Evolutionary conservation across 1,140 invertebrate genomes (phyloP), one percentile per base, ranked within the genome.

Genomic region (Goniozus legneri): DNA sequence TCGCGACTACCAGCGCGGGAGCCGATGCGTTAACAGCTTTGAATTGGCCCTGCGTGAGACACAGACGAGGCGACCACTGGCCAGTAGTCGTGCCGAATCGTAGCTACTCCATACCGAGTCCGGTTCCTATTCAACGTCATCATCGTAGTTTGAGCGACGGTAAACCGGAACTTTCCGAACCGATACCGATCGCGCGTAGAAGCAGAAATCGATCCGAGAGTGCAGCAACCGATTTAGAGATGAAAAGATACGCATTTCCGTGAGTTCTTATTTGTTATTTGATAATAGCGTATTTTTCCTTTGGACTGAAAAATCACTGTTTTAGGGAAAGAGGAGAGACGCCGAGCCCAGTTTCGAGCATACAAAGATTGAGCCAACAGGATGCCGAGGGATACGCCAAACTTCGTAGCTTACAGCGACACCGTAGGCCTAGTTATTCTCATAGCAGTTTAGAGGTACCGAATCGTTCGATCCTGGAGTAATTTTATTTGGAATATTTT

Each of bases 21-120:
- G 88, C 88, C 4, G 85, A 93, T 64, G 62, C 83, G 33, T 71
- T 97, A 0, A 76, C 80, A 10, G 79, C 55, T 52, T 58, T 65
- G 81, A 84, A 90, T 54, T 97, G 92, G 92, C 79, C 90, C 19
- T 86, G 88, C 56, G 85, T 92, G 3, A 79, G 88, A 47, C 88
- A 90, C 48, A 83, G 87, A 52, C 79, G 90, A 18, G 84, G 89
- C 49, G 89, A 93, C 41, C 80, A 82, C 21, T 95, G 91, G 85
- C 91, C 92, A 0, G 80, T 94, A 7, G 76, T 82, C 31, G 81
- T 79, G 61, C 65, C 77, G 7, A 64, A 71, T 2, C 64, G 45
- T 48, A 67, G 62, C 6, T 76, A 74, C 22, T 67, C 73, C 0
- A 56, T 73, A 4, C 74, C 71, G 7, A 74, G 69, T 52, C 73